Evolutionary conservation across 37 sponge, comb jelly and placozoan genomes (phyloP), one percentile per base, ranked within the genome.

Genomic region (Oopsacas minuta): DNA sequence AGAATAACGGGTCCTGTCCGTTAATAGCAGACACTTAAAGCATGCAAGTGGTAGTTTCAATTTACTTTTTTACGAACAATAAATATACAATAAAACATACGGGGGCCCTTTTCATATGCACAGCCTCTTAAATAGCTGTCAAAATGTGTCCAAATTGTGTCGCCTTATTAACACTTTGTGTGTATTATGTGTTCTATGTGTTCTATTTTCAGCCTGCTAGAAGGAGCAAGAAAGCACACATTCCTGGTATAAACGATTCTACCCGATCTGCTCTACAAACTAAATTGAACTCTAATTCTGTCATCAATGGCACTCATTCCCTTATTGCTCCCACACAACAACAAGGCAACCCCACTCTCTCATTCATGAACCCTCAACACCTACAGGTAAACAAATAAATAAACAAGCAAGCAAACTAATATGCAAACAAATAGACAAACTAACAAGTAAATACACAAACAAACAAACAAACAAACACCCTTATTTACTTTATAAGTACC

Each of bases 361-460:
- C 75, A 61, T 61, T 61, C 75, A 61, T 61, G 75, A 61, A 61
- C 30, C 28, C 75, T 5, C 75, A 10, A 61, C 75, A 61, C 75
- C 75, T 61, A 61, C 75, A 61, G 75, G 75, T 61, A n/a, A 61
- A n/a, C 28, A 61, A 15, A 42, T n/a, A n/a, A n/a, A n/a, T n/a
- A n/a, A n/a, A n/a, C 49, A 17, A 42, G 49, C 15, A 42, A 42
- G 15, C 49, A 42, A 42, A 15, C 49, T 42, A 42, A 42, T 42
- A 42, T 17, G 15, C 49, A 42, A n/a, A 42, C 49, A 17, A 42
- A 15, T 42, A 42, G 15, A 42, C 49, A n/a, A n/a, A n/a, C n/a
- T n/a, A n/a, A n/a, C 49, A 17, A 42, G 49, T 42, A 42, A 42
- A 42, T 15, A 42, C 8, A 15, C 49, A 17, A 42, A 42, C 15